Evolutionary conservation across 1,140 invertebrate genomes (phyloP).

Genomic region (Pissodes strobi): DNA sequence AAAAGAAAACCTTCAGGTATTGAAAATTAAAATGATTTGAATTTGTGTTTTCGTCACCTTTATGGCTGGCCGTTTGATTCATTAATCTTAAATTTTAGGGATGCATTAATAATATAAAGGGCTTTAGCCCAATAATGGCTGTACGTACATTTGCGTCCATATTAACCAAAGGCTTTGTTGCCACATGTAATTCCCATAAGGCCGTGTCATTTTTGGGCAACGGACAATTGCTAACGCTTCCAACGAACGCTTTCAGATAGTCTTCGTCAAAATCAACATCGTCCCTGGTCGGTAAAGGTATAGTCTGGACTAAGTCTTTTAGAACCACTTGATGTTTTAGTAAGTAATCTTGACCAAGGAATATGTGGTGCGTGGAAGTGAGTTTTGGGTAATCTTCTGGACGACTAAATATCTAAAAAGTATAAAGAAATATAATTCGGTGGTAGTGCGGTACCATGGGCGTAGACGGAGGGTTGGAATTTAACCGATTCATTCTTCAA

Average conservation of each 20-base stretch:
- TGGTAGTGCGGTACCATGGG: too few relatives aligned
- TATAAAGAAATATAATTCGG: too few relatives aligned
- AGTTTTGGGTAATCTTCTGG: not conserved
- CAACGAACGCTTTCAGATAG: not conserved
- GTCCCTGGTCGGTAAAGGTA: not conserved
- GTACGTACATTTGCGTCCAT: not conserved
- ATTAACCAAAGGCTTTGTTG: not conserved
- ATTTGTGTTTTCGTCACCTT: too few relatives aligned
- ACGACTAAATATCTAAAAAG: not conserved
- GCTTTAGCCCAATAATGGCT: too few relatives aligned
- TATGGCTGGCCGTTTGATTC: too few relatives aligned
- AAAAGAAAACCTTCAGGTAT: too few relatives aligned
- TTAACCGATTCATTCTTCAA: too few relatives aligned
- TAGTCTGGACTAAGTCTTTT: not conserved
- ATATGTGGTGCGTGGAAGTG: not conserved
- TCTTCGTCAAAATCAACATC: not conserved
- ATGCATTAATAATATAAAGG: too few relatives aligned
- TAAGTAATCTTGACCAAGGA: constrained; percentile 7
- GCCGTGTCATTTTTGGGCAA: constrained; percentile 14
- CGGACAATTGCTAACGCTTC: not conserved
- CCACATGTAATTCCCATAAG: not conserved
- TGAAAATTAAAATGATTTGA: too few relatives aligned
- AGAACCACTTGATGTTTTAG: not conserved
- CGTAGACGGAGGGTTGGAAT: too few relatives aligned
- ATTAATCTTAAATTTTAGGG: too few relatives aligned